Conservation (phyloP, 2,113 vertebrate genomes). For the Actenoides lindsayi region DNA sequence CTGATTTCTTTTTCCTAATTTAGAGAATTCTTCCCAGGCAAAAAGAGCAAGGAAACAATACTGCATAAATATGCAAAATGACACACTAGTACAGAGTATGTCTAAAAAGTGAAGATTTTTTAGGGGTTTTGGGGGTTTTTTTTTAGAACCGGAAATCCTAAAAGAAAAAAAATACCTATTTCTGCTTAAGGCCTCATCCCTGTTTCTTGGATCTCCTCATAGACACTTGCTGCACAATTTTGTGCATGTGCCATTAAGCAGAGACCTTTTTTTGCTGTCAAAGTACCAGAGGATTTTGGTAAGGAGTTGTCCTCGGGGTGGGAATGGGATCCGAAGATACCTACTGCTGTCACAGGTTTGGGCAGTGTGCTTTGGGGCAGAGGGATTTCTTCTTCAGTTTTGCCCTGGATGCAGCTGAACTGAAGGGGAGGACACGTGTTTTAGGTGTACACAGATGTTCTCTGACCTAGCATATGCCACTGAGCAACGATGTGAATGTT, state of each 20-base stretch:
- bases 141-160: not conserved
- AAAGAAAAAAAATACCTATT: not conserved
- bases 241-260: rapidly evolving
- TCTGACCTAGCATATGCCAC: rapidly evolving
- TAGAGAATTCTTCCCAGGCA: not conserved
- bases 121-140: not conserved
- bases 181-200: not conserved
- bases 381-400: not conserved
- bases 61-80: rapidly evolving
- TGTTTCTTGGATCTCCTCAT: not conserved
- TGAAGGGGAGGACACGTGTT: rapidly evolving
- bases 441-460: not conserved
- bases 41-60: not conserved
- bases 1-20: not conserved
- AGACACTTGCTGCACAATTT: not conserved
- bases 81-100: not conserved
- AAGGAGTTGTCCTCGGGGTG: not conserved
- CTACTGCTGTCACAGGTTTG: not conserved
- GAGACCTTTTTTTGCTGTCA: not conserved
- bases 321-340: not conserved
- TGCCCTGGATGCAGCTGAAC: not conserved
- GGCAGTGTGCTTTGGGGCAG: rapidly evolving
- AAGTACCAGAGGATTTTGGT: not conserved
- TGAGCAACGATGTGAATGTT: rapidly evolving
- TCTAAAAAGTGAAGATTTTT: not conserved